Evolutionary conservation across 2,888 invertebrate genomes (phyloP).

Genomic region (Torymus texanus): DNA sequence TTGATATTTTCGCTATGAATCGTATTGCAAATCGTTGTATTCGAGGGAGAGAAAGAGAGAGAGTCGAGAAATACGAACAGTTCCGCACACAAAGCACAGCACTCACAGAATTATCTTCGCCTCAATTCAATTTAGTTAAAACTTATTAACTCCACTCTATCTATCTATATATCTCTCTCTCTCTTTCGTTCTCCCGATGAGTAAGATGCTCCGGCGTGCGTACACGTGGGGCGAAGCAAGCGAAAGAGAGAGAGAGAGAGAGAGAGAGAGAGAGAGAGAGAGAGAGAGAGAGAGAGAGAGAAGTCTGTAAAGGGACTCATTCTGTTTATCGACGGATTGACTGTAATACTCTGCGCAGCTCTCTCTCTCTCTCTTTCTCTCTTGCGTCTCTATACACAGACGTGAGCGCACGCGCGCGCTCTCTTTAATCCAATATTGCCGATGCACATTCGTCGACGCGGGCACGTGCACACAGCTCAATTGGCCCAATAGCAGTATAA

Average conservation of each 20-base stretch:
- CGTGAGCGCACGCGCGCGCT: too few relatives aligned
- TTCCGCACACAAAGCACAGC: background rate
- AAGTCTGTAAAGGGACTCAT: slow-evolving; percentile 32
- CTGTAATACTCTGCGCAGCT: background rate
- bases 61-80: too few relatives aligned
- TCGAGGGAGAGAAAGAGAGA: too few relatives aligned
- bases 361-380: too few relatives aligned
- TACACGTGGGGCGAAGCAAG: slow-evolving; percentile 12
- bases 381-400: too few relatives aligned
- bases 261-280: background rate
- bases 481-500: slow-evolving; percentile 32
- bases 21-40: too few relatives aligned
- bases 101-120: background rate
- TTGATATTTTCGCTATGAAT: too few relatives aligned
- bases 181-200: background rate
- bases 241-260: slow-evolving; percentile 35
- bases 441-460: slow-evolving; percentile 25
- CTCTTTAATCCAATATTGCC: slow-evolving; percentile 44
- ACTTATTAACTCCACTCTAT: slow-evolving; percentile 13
- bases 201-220: background rate
- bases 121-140: slow-evolving; percentile 39
- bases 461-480: background rate
- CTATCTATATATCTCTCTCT: too few relatives aligned
- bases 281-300: slow-evolving; percentile 31
- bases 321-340: slow-evolving; percentile 28